Base-by-base conservation (phyloP, 2,113 vertebrate species). In the Andinoacara biseriatus region DNA sequence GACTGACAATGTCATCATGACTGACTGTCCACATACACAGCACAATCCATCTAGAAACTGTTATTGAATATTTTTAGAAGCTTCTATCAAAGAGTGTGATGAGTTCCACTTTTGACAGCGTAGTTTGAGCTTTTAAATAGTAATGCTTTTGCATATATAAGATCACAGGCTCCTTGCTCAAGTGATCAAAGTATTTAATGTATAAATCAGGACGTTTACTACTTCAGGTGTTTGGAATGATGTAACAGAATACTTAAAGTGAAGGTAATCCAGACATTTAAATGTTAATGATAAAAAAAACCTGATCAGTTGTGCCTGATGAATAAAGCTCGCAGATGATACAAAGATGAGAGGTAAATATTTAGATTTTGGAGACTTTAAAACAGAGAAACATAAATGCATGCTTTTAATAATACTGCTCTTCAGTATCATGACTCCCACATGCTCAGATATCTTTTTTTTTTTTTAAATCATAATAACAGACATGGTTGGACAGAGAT, bases 261-360 rank as follows among this genome's bases (percentile, higher is more conserved):
- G 14, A 81, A 35, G 11, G 38, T 58, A 61, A 22, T 22, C 13
- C 46, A 40, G 58, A 46, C 59, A n/a, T 10, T 54, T 17, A 18
- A 22, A 18, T 83, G 79, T 84, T 78, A 84, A 82, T 75, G 8
- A 80, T n/a, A 65, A 33, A 88, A 80, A 72, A 76, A 86, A 87
- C 22, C 5, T 52, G 43, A 82, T 61, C 31, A 29, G 43, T 22
- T 52, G 56, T 4, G 74, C 61, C 8, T 81, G 79, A 83, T 78
- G 65, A 74, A 26, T 83, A 22, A 40, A 86, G 13, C 3, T 57
- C 56, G 17, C 38, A 58, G 83, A 62, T 62, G 75, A 75, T 78
- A 65, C 18, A 67, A 40, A 80, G 57, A 74, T 63, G 67, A 85
- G 80, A 24, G 29, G 67, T 2, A 35, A 77, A 69, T 82, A 22